Conservation (phyloP, 2,113 vertebrate species). For the Tachuris rubrigastra region DNA sequence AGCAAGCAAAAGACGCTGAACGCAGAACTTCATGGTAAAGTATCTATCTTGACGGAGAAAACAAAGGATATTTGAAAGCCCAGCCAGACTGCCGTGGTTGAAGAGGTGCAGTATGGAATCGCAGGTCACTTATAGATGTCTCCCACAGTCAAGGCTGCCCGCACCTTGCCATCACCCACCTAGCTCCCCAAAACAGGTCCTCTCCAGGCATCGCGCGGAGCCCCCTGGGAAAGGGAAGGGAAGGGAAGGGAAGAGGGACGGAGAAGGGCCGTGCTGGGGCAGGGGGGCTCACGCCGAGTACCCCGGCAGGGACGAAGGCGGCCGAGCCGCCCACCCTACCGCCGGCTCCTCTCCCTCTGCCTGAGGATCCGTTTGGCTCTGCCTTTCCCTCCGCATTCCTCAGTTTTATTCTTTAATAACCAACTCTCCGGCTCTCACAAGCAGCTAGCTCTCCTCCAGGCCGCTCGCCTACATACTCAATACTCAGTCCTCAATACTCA, state of each 20-base stretch:
- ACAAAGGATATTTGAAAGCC: constrained; percentile 17
- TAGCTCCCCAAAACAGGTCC: not conserved
- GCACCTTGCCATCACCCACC: not conserved
- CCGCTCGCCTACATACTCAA: not conserved
- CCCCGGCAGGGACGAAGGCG: too few relatives aligned
- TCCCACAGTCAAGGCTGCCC: not conserved
- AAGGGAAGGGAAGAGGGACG: not conserved
- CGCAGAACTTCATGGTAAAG: not conserved
- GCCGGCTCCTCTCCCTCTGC: not conserved
- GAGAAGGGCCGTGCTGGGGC: not conserved
- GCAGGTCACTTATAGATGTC: not conserved
- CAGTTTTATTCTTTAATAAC: not conserved
- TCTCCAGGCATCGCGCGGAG: not conserved
- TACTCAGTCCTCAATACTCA: not conserved
- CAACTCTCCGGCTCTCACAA: not conserved
- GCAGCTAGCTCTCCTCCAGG: not conserved
- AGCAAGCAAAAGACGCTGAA: constrained; percentile 31
- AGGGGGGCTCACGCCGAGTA: not conserved
- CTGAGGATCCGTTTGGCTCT: not conserved
- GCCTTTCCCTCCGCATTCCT: not conserved
- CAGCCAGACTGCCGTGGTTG: not conserved
- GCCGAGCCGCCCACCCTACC: not conserved
- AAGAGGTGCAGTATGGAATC: not conserved
- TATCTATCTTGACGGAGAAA: not conserved
- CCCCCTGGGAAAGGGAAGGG: not conserved